Percentiles rank a stretch among this genome's conserved stretches.
phyloP scores from a whole-genome alignment of 2,113 vertebrate genomes.

The Paradisaea rubra region DNA sequence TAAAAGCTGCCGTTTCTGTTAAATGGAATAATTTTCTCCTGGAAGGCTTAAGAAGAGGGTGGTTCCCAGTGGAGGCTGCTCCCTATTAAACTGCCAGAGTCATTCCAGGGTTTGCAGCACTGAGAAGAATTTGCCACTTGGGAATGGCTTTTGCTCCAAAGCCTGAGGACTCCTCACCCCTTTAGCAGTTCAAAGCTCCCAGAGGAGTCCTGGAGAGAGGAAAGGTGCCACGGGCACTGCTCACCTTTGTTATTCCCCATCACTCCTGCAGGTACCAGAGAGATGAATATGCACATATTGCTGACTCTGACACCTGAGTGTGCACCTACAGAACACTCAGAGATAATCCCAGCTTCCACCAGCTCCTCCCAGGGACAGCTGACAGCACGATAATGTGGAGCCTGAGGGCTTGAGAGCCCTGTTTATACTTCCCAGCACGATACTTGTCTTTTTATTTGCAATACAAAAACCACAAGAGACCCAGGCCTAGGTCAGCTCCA shows the following conservation, averaged over 20 bases:
- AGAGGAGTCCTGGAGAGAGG: neutral
- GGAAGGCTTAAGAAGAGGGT: neutral
- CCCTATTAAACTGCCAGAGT: neutral
- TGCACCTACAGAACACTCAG: accelerated
- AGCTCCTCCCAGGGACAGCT: neutral
- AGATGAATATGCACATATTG: accelerated
- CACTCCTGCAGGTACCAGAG: accelerated
- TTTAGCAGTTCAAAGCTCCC: neutral
- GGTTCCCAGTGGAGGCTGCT: neutral
- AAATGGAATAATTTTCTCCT: neutral
- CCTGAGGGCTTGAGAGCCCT: neutral
- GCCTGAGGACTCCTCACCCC: neutral
- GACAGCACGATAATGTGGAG: accelerated
- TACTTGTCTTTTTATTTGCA: neutral
- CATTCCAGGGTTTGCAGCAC: neutral
- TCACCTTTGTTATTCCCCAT: neutral
- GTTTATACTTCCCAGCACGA: neutral
- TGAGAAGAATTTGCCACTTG: neutral
- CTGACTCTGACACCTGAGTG: accelerated
- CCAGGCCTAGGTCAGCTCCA: neutral
- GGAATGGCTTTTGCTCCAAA: neutral
- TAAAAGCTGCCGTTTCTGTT: neutral
- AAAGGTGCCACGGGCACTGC: neutral
- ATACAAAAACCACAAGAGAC: neutral
- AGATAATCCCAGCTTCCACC: neutral